phyloP scores from a whole-genome alignment of 1,140 invertebrate genomes.

The Lepidurus packardi region DNA sequence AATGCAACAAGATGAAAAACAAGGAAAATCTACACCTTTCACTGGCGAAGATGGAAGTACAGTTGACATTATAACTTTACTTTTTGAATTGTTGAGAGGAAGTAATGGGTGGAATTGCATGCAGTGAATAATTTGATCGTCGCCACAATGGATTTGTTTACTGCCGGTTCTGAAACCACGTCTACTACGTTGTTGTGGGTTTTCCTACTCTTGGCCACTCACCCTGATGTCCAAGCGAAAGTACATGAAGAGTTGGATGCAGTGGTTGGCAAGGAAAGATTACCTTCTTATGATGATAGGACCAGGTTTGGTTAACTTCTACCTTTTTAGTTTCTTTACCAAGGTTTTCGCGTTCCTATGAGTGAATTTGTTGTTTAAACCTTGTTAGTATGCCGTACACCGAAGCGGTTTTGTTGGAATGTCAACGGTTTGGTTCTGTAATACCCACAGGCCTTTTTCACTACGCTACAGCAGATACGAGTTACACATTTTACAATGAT shows the following conservation, averaged over 20 bases:
- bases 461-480: conserved; percentile 26
- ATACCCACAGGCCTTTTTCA: background rate
- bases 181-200: background rate
- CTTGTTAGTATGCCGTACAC: conserved; percentile 27
- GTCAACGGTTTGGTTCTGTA: background rate
- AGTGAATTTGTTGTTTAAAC: too few species aligned
- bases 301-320: conserved; percentile 23
- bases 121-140: background rate
- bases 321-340: too few species aligned
- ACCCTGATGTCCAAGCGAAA: background rate
- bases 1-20: background rate
- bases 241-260: conserved; percentile 1
- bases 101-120: background rate
- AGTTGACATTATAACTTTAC: background rate
- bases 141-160: background rate
- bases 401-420: background rate
- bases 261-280: background rate
- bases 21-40: background rate
- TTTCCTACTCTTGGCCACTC: background rate
- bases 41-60: conserved; percentile 3
- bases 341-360: too few species aligned
- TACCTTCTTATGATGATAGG: conserved; percentile 32
- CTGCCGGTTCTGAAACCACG: conserved; percentile 8
- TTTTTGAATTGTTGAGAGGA: too few species aligned
- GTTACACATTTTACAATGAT: conserved; percentile 35